phyloP scores from a whole-genome alignment of 2,888 invertebrate genomes.

The Cataglyphis livida region DNA sequence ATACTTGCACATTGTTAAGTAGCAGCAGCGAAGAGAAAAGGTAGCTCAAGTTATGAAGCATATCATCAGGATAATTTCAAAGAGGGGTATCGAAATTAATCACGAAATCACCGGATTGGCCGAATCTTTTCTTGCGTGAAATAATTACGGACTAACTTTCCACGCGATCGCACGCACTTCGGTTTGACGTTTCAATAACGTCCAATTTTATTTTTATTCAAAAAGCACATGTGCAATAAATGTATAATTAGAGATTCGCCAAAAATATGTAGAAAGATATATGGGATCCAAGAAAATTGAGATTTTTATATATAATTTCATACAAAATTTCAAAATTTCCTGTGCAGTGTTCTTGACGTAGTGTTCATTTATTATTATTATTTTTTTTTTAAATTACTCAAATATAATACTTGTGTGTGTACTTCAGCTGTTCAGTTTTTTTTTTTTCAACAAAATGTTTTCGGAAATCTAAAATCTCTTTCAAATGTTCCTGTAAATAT shows the following conservation, averaged over 20 bases:
- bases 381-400: not conserved
- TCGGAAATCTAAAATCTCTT: not conserved
- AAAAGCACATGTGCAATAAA: not conserved
- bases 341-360: not conserved
- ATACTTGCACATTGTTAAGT: conserved; percentile 48
- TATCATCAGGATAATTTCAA: conserved; percentile 41
- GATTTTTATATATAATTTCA: not conserved
- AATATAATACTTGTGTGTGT: not conserved
- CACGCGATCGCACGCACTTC: conserved; percentile 64
- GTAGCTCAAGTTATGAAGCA: conserved; percentile 33
- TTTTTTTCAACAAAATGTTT: not conserved
- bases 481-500: not conserved
- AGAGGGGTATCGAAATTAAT: conserved; percentile 41
- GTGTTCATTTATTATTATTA: not conserved
- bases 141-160: conserved; percentile 55
- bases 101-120: conserved; percentile 46
- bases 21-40: conserved; percentile 21
- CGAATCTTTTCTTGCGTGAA: conserved; percentile 53
- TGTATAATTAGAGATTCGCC: not conserved
- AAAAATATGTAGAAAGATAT: not conserved
- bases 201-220: not conserved
- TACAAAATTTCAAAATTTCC: not conserved
- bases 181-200: not conserved
- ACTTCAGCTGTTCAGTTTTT: too few relatives aligned
- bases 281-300: not conserved